Evolutionary conservation across 2,797 vertebrate species (phyloP), one percentile per base, ranked within the genome.

Genomic region (Hapalemur alaotrensis): DNA sequence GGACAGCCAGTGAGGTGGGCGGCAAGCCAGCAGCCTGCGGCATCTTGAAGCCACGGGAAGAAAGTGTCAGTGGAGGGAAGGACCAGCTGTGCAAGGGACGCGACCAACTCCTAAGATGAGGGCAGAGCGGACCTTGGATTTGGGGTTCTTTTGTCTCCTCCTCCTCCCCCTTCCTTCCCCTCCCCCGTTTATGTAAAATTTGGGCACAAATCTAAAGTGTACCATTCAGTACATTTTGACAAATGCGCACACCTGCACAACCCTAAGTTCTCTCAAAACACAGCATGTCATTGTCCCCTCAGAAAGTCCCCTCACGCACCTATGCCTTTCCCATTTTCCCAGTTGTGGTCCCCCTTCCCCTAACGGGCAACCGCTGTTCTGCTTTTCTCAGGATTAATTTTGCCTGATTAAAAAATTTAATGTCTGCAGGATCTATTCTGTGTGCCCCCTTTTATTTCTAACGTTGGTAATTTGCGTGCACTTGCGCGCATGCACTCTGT

Each of bases 1-100:
- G 63, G 22, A 23, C n/a, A 1, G 14, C 7, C 11, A n/a, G 28
- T 14, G 10, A 3, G 0, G 30, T 15, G 7, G 0, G 8, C 25
- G 22, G 80, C 1, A 2, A 65, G 4, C 23, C 73, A 3, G 35
- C 30, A 90, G 41, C 48, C 28, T 32, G 38, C 1, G 8, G 52
- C 13, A 6, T 61, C 54, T 48, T 30, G 85, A 35, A 75, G 70
- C 57, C 69, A 5, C 25, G 32, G n/a, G 70, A 46, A 59, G 69
- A 43, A 35, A 48, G 41, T 1, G 7, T 11, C 15, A 30, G 12
- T 11, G 28, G 32, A 25, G 14, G 13, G 57, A 38, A 57, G 14
- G 67, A 15, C 3, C 4, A 1, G 2, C 86, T 8, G 35, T 5
- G 38, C 10, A 28, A 32, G 15, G 5, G 15, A 23, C 1, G 2